Evolutionary conservation across 2,113 vertebrate species (phyloP), one percentile per base, ranked within the genome.

Genomic region (Microcebus lehilahytsara): DNA sequence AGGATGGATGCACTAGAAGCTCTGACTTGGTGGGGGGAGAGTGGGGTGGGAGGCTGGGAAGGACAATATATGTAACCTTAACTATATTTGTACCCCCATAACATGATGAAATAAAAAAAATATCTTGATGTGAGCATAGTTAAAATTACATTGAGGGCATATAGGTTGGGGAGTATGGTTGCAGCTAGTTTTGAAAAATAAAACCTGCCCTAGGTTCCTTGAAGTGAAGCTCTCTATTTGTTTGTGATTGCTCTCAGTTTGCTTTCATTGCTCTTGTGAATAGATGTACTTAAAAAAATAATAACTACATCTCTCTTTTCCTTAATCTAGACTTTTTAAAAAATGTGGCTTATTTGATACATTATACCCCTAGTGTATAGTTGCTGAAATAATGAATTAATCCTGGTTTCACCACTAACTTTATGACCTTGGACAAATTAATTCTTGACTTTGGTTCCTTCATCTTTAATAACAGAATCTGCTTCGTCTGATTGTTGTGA

Each of bases 131-230:
- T 58, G 53, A 93, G 32, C 60, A 69, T 40, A 89, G 40, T 85
- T 77, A 64, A 83, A 83, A 78, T 84, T 27, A 74, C 40, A 79
- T 0, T 34, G 37, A 79, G 27, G 19, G 13, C 22, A 20, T n/a
- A 20, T 58, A 20, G 42, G 20, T 20, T 79, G 64, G n/a, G 67
- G 80, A 30, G 64, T n/a, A 87, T 23, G 13, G 6, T 34, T 94
- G 46, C 32, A 30, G 8, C 78, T 91, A 58, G 37, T 90, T 96
- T 79, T 95, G 88, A 96, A 90, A 96, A 94, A 64, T 42, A 40
- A 87, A 84, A 96, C 4, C 56, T 46, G 51, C 40, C 10, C 32
- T 11, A 51, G 77, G 23, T 34, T 93, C 9, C 77, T 77, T 88
- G 75, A 85, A 60, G 20, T 32, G 56, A 94, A 85, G 60, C 58